Conservation (phyloP, 1,140 invertebrate genomes). For the Brachionus plicatilis region DNA sequence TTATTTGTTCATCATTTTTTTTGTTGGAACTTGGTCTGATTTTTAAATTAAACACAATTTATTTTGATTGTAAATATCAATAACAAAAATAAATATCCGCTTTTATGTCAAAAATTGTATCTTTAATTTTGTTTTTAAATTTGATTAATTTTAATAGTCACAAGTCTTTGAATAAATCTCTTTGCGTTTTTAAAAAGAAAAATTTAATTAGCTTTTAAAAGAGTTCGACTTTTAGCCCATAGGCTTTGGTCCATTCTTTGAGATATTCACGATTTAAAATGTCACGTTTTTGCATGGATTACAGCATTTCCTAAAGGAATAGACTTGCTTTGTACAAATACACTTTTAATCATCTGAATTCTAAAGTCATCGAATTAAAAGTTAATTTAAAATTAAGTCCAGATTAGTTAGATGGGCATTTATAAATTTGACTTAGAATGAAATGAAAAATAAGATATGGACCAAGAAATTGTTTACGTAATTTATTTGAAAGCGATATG, state of each 20-base stretch:
- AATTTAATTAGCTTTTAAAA: neutral
- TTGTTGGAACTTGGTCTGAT: neutral
- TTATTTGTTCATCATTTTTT: neutral
- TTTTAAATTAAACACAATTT: neutral
- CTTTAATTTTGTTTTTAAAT: constrained; percentile 2
- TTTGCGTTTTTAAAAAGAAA: neutral
- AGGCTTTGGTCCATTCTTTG: neutral
- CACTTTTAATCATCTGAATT: neutral
- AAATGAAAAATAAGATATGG: neutral
- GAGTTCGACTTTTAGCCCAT: neutral
- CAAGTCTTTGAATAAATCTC: neutral
- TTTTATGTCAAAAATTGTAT: neutral
- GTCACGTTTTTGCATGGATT: neutral
- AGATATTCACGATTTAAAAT: neutral
- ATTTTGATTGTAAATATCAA: neutral
- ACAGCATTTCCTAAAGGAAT: neutral
- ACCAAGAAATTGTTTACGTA: neutral
- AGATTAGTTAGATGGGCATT: neutral
- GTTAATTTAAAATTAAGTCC: neutral
- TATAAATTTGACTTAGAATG: neutral
- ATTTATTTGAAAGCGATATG: neutral
- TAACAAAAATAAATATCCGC: constrained; percentile 18
- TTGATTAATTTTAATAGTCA: neutral
- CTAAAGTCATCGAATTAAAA: neutral
- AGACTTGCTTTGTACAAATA: neutral